Evolutionary conservation across 2,888 invertebrate species (phyloP).

Genomic region (Tenthredo mesomela): DNA sequence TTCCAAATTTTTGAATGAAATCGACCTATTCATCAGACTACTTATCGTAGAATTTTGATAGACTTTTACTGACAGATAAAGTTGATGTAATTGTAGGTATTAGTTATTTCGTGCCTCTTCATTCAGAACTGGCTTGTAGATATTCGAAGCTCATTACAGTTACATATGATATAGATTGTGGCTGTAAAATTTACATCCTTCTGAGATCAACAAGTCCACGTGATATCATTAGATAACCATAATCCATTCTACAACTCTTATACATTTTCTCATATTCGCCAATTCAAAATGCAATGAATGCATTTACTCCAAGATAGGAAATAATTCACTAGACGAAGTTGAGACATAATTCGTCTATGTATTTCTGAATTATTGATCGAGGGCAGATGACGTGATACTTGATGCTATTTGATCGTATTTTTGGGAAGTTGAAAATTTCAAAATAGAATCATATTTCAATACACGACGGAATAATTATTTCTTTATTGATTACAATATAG

Average conservation of each 20-base stretch:
- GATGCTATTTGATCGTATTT: background rate
- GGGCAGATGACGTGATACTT: background rate
- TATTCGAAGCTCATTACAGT: too few species aligned
- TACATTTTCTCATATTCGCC: background rate
- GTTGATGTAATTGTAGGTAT: too few species aligned
- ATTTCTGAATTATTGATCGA: background rate
- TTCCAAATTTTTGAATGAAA: too few species aligned
- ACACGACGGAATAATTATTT: background rate
- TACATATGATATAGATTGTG: too few species aligned
- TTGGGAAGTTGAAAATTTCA: background rate
- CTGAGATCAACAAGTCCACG: background rate
- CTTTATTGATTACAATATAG: background rate
- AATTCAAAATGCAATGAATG: background rate
- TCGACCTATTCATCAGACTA: too few species aligned
- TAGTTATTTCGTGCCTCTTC: too few species aligned
- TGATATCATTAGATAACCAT: background rate
- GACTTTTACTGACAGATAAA: too few species aligned
- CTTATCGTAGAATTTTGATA: too few species aligned
- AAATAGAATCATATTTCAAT: background rate
- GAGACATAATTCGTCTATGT: background rate
- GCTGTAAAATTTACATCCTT: background rate
- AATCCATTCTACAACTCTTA: background rate
- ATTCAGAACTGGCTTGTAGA: too few species aligned
- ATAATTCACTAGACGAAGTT: background rate
- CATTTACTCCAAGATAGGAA: background rate